Percentiles rank a stretch among this genome's conserved stretches.
Evolutionary conservation across 2,797 vertebrate species (phyloP).

Genomic region (Callimico goeldii): DNA sequence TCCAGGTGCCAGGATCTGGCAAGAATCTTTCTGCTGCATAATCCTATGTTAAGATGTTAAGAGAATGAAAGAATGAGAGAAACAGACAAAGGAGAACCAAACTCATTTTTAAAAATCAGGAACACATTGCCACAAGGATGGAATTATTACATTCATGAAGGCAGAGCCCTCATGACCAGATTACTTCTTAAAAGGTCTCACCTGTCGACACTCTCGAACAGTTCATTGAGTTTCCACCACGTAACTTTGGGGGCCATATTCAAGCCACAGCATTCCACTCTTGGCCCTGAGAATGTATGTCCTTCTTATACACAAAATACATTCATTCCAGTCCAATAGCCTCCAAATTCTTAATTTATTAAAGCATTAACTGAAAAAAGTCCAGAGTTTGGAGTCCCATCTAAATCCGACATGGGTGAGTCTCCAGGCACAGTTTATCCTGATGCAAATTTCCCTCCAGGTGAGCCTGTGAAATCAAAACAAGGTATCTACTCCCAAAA

Average conservation of each 20-base stretch:
- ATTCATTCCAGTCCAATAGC: neutral
- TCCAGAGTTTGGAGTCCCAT: neutral
- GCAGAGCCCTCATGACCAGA: neutral
- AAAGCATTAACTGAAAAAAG: neutral
- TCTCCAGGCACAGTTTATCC: neutral
- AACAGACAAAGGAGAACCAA: neutral
- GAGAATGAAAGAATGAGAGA: neutral
- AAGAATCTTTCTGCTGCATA: neutral
- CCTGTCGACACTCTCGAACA: neutral
- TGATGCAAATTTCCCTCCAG: neutral
- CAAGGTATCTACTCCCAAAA: neutral
- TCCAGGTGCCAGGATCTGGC: neutral
- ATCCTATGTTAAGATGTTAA: neutral
- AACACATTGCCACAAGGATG: neutral
- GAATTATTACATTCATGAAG: neutral
- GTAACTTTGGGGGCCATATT: neutral
- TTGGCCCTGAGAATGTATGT: neutral
- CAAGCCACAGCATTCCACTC: neutral
- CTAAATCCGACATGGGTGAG: neutral
- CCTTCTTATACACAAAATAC: neutral
- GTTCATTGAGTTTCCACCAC: neutral
- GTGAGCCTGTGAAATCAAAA: neutral
- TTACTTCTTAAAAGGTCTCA: neutral
- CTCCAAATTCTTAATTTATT: neutral
- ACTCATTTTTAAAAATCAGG: neutral